Percentiles rank a stretch among this genome's conserved stretches.
Conservation (phyloP, 2,797 vertebrate species). For the Chromis chromis region DNA sequence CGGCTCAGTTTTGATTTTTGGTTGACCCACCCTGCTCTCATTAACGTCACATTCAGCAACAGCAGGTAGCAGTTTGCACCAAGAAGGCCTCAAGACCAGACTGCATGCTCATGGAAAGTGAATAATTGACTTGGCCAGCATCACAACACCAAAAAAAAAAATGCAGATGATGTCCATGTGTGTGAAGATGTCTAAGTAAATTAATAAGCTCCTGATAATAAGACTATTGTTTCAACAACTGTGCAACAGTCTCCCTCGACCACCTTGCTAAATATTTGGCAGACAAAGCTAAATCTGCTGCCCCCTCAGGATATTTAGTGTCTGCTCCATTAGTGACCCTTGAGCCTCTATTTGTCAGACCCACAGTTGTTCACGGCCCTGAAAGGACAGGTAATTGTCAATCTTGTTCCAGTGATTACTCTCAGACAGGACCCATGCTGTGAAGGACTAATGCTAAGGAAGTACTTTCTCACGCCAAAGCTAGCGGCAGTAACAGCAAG, state of each 20-base stretch:
- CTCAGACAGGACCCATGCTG: slow-evolving; percentile 54
- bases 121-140: slow-evolving; percentile 1
- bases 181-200: slow-evolving; percentile 8
- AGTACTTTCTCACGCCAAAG: slow-evolving; percentile 67
- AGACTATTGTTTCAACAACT: slow-evolving; percentile 31
- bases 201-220: slow-evolving; percentile 5
- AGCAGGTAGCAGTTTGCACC: background rate
- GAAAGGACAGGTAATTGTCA: slow-evolving; percentile 73
- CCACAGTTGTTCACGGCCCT: slow-evolving; percentile 65
- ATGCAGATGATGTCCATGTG: background rate
- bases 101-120: background rate
- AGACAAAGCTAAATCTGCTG: slow-evolving; percentile 35
- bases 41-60: background rate
- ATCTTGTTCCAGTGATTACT: slow-evolving; percentile 63
- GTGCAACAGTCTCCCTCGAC: slow-evolving; percentile 4
- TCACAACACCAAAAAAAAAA: slow-evolving; percentile 8
- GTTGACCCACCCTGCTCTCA: too few species aligned
- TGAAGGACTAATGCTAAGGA: slow-evolving; percentile 37
- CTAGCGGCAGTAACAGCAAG: slow-evolving; percentile 11
- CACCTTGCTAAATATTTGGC: slow-evolving; percentile 28
- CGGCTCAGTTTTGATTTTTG: too few species aligned
- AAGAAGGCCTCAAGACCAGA: background rate
- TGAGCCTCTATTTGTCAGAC: slow-evolving; percentile 54
- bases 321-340: slow-evolving; percentile 52
- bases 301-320: slow-evolving; percentile 59